Base-by-base conservation (phyloP, 2,888 invertebrate genomes). In the Flabesymbios commensalis region DNA sequence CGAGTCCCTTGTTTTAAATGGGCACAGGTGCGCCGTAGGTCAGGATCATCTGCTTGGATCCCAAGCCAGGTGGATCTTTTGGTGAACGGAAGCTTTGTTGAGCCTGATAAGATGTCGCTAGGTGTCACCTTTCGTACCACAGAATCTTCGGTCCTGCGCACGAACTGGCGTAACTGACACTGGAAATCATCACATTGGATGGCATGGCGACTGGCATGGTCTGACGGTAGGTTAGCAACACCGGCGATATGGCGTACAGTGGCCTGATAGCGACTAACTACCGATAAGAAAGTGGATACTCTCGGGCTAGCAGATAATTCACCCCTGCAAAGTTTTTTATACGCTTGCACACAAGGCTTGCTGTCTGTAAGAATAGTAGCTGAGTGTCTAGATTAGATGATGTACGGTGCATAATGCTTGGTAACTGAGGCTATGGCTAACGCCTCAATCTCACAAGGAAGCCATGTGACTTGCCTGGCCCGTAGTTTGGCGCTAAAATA, bases 321-420 rank as follows among this genome's bases (percentile, higher is more conserved):
- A 28, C 55, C 55, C 17, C 43, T 10, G 28, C 55, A 43, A 2
- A 43, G 29, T 24, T 55, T 42, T 24, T 55, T 43, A 55, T 29
- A 42, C n/a, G 55, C 43, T 31, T 55, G 55, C 17, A 55, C 43
- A 43, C 43, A 55, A 3, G 55, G 43, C 31, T 55, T 55, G 55
- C 19, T 55, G 43, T 55, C 55, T 7, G 55, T 55, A 26, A 55
- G 2, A 22, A 57, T 57, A 39, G 47, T 48, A 4, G 48, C 26
- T 22, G 32, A 33, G 22, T 57, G 47, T 48, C 24, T 36, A n/a
- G 52, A 58, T 24, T 58, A 19, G 19, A 41, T 58, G 29, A 58
- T 56, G 31, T 41, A 39, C 17, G 53, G 39, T n/a, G 41, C 54
- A 32, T 54, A 58, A 28, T 58, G 53, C 10, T 53, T 53, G 19